Percentiles rank a stretch among this genome's conserved stretches.
These are phyloP conservation scores for Bombus cullumanus DNA, from an alignment of 1,140 invertebrate genomes.

Conservation along the genomic window DNA sequence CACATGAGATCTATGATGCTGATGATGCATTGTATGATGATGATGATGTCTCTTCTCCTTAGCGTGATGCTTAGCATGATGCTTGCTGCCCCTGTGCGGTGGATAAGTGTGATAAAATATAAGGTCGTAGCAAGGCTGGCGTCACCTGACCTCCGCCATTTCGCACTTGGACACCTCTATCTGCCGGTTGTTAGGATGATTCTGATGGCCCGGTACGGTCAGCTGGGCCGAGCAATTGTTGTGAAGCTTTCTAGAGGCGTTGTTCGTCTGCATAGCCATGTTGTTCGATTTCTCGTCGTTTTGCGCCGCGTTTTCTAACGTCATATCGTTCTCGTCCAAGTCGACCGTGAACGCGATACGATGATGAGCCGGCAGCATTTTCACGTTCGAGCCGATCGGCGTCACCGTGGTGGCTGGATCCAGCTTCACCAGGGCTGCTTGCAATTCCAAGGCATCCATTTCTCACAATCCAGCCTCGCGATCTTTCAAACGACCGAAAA, in stretches of 20 bases:
- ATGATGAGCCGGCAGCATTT: constrained; percentile 69
- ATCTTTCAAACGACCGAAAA: too few relatives aligned
- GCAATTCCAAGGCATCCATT: constrained; percentile 80
- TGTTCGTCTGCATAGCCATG: constrained; percentile 24
- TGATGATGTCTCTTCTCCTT: constrained; percentile 80
- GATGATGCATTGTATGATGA: constrained; percentile 79
- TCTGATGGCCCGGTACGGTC: constrained; percentile 29
- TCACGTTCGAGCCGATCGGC: constrained; percentile 76
- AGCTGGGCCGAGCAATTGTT: constrained; percentile 37
- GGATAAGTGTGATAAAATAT: constrained; percentile 81
- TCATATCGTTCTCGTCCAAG: constrained; percentile 74
- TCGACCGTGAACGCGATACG: constrained; percentile 73
- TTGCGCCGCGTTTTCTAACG: constrained; percentile 48
- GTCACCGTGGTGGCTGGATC: constrained; percentile 81
- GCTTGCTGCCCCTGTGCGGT: constrained; percentile 78
- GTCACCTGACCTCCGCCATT: constrained; percentile 81
- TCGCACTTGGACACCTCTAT: constrained; percentile 71
- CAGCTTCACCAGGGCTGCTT: constrained; percentile 80
- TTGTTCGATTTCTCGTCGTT: constrained; percentile 44
- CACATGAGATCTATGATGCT: constrained; percentile 79
- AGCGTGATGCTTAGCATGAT: constrained; percentile 77
- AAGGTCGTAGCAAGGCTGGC: constrained; percentile 79
- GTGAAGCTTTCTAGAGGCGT: constrained; percentile 33
- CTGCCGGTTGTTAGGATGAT: constrained; percentile 56
- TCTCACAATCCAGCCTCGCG: constrained; percentile 2